A percentile compares a stretch with the other conserved stretches of the same genome.
Conservation (phyloP, 1,140 invertebrate genomes). For the Leptinotarsa lineolata region DNA sequence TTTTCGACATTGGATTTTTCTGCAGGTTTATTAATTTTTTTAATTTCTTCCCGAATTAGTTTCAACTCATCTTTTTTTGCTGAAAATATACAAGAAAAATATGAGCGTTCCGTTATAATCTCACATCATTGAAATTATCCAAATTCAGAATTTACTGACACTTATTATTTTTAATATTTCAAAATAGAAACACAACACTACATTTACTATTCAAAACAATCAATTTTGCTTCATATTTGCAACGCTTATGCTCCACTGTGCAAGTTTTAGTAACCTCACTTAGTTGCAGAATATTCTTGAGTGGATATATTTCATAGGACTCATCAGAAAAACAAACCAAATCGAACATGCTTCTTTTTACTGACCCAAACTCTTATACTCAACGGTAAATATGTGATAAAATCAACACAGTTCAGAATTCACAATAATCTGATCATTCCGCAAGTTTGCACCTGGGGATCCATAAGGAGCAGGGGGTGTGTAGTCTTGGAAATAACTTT, state of each 20-base stretch:
- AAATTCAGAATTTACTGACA: neutral
- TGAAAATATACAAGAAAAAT: slow-evolving; percentile 4
- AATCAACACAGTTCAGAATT: neutral
- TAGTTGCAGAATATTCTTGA: neutral
- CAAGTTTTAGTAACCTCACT: neutral
- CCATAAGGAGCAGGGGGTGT: neutral
- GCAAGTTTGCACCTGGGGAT: neutral
- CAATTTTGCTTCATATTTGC: neutral
- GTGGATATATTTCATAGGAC: neutral
- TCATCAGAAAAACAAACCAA: neutral
- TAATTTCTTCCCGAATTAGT: neutral
- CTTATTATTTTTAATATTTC: neutral
- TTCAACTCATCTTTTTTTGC: slow-evolving; percentile 11
- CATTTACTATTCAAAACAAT: neutral
- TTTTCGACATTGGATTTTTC: neutral
- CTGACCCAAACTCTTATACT: neutral
- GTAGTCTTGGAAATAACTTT: neutral
- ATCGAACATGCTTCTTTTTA: neutral
- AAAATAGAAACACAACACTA: neutral
- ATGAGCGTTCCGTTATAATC: neutral
- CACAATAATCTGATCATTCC: neutral
- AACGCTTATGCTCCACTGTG: neutral
- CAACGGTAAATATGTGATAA: neutral
- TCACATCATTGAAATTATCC: neutral
- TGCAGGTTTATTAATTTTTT: neutral